Percentiles rank a stretch among this genome's conserved stretches.
phyloP scores from a whole-genome alignment of 2,113 vertebrate species.

The Salvelinus fontinalis region DNA sequence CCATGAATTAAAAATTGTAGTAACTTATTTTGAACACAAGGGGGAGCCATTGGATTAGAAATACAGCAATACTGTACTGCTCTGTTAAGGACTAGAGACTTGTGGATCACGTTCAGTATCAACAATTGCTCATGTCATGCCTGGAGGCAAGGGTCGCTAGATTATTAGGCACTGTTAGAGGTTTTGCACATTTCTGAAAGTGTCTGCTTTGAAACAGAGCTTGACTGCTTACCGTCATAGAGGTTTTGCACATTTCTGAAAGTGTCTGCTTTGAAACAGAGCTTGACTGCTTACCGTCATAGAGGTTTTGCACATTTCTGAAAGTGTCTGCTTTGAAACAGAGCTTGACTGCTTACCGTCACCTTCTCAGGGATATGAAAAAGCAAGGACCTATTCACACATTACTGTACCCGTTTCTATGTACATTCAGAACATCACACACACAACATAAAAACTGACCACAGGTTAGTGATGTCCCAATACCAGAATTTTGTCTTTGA shows the following conservation, averaged over 20 bases:
- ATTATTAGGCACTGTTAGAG: not conserved
- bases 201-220: too few relatives aligned
- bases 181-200: not conserved
- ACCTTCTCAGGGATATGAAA: not conserved
- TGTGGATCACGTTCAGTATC: not conserved
- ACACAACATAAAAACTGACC: too few relatives aligned
- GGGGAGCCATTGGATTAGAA: constrained; percentile 50
- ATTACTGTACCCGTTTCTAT: too few relatives aligned
- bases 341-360: not conserved
- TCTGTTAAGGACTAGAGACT: not conserved
- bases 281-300: not conserved
- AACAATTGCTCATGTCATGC: not conserved
- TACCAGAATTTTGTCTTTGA: too few relatives aligned
- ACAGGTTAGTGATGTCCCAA: too few relatives aligned
- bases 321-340: too few relatives aligned
- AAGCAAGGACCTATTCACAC: too few relatives aligned
- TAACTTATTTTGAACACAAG: constrained; percentile 49
- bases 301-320: not conserved
- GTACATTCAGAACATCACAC: too few relatives aligned
- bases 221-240: not conserved
- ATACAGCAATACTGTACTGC: not conserved
- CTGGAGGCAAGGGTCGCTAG: not conserved
- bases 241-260: not conserved
- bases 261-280: too few relatives aligned
- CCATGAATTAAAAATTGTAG: not conserved